Base-by-base conservation (phyloP, 2,888 invertebrate genomes). In the Polymixis lichenea region DNA sequence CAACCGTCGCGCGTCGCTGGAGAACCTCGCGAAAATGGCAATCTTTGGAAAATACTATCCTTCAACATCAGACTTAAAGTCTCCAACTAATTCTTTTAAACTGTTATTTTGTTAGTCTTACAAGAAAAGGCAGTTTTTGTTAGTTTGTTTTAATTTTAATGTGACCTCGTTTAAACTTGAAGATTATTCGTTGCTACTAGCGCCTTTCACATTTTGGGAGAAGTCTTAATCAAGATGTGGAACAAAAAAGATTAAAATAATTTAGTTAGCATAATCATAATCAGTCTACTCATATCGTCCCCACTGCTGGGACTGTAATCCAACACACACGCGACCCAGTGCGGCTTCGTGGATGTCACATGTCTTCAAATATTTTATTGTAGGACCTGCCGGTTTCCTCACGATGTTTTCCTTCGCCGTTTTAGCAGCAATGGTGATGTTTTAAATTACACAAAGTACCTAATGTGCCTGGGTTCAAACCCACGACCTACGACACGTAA, bases 21-120 rank as follows among this genome's bases (percentile, higher is more conserved):
- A 68, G 81, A 82, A 85, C 77, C 77, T 82, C 72, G 71, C 64
- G 61, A 64, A 83, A 80, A 85, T 75, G 77, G 61, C 83, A 87
- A 83, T 85, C 81, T 75, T 72, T 68, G 25, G 75, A 86, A 86
- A 87, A 79, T 87, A 84, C 72, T 81, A 68, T 82, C 60, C 60
- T 82, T 69, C 19, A 67, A 77, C 72, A 78, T 75, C 55, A 51
- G 56, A 80, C 58, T 77, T 72, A 77, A n/a, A 66, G 66, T 83
- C 58, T 22, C 4, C 46, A 32, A 85, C 64, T 71, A 76, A 73
- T 69, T 81, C 68, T 72, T 81, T 67, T 61, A 53, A 80, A 75
- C 38, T 68, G 49, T 80, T 67, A 56, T 53, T 73, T 81, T 66
- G 43, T 53, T 43, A 64, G 38, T 53, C 8, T 49, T 56, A 3